phyloP scores from a whole-genome alignment of 2,113 vertebrate species.

The Chiloscyllium plagiosum region DNA sequence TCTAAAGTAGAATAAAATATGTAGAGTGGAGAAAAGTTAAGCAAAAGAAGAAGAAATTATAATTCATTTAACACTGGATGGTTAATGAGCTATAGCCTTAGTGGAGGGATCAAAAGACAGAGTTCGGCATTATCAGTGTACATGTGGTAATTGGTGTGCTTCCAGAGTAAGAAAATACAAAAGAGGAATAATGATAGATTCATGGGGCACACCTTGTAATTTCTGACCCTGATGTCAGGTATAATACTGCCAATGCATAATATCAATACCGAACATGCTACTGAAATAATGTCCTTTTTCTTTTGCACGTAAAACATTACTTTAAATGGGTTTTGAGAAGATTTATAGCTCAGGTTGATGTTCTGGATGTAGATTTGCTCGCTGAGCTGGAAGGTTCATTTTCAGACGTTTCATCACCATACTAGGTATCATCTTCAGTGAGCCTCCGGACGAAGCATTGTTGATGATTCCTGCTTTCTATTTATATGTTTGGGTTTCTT shows the following conservation, averaged over 20 bases:
- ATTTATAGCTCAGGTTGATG: no score
- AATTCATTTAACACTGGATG: neutral
- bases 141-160: neutral
- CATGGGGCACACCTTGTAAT: neutral
- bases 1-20: neutral
- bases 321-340: neutral
- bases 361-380: no score
- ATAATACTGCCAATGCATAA: neutral
- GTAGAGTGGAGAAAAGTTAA: neutral
- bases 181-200: neutral
- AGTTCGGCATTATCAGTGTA: neutral
- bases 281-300: neutral
- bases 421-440: no score
- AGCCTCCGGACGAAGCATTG: no score
- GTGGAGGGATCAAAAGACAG: neutral
- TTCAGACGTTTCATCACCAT: no score
- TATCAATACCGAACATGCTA: neutral
- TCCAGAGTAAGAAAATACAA: neutral
- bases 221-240: neutral
- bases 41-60: neutral
- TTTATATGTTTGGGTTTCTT: no score
- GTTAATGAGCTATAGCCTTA: neutral
- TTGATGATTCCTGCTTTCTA: no score
- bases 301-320: neutral
- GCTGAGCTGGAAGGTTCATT: no score